Evolutionary conservation across 2,113 vertebrate genomes (phyloP).

Genomic region (Diadophis punctatus): DNA sequence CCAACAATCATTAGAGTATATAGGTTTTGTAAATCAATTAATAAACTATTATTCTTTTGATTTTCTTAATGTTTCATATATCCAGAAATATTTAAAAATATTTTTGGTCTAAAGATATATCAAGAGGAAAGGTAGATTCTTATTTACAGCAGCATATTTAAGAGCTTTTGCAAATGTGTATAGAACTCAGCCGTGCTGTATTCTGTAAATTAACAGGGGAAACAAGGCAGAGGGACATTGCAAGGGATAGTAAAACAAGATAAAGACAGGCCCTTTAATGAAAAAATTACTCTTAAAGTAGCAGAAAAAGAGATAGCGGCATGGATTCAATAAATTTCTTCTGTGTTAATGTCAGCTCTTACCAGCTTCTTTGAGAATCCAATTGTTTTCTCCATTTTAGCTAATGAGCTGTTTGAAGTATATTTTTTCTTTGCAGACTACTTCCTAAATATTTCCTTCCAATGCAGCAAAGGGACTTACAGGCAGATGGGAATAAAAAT

Average conservation of each 20-base stretch:
- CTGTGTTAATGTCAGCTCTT: constrained; percentile 18
- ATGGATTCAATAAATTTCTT: constrained; percentile 13
- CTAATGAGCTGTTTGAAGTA: constrained; percentile 42
- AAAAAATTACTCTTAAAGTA: constrained; percentile 46
- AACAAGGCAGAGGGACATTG: constrained; percentile 37
- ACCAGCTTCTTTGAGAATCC: constrained; percentile 43
- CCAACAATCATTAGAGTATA: constrained; percentile 4
- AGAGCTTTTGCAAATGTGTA: constrained; percentile 53
- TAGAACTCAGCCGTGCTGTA: constrained; percentile 40
- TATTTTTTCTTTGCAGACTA: constrained; percentile 48
- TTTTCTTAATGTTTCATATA: neutral
- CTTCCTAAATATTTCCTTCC: constrained; percentile 36
- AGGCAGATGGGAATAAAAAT: constrained; percentile 31
- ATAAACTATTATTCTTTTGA: constrained; percentile 33
- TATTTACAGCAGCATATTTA: constrained; percentile 14
- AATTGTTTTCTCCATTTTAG: constrained; percentile 44
- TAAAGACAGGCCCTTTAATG: constrained; percentile 46
- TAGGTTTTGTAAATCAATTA: constrained; percentile 34
- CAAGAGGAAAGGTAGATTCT: constrained; percentile 13
- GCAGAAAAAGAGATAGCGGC: constrained; percentile 50
- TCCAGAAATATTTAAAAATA: constrained; percentile 21
- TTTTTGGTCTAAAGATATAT: constrained; percentile 16
- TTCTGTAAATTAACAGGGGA: constrained; percentile 50
- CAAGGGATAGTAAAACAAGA: constrained; percentile 52
- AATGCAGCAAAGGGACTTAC: neutral